These are phyloP conservation scores for Okamejei kenojei DNA, from an alignment of 2,797 vertebrate species.

Conservation along the genomic window DNA sequence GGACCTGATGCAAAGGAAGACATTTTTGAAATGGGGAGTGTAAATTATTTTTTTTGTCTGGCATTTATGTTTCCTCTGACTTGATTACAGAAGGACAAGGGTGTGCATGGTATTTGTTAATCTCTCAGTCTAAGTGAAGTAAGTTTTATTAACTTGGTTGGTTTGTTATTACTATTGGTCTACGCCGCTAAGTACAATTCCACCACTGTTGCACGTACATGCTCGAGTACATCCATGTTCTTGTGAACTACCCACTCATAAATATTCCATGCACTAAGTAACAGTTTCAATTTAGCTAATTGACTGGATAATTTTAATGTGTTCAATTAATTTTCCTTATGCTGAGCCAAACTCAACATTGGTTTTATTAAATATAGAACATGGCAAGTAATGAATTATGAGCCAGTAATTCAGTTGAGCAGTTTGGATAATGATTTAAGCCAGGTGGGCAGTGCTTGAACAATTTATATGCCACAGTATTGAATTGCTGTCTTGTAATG, in stretches of 20 bases:
- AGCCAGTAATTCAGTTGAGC: not conserved
- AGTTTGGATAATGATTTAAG: not conserved
- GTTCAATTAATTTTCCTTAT: constrained; percentile 13
- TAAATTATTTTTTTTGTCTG: not conserved
- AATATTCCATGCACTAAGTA: not conserved
- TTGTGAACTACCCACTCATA: not conserved
- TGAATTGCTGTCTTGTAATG: no score
- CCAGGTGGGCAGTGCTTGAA: no score
- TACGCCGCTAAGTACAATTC: not conserved
- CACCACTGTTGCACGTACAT: not conserved
- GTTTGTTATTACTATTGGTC: not conserved
- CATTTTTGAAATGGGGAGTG: not conserved
- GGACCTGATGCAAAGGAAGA: no score
- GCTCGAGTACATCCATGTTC: not conserved
- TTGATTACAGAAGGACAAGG: not conserved
- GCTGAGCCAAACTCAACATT: not conserved
- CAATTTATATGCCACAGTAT: not conserved
- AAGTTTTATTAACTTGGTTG: not conserved
- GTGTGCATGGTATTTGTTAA: not conserved
- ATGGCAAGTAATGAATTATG: not conserved
- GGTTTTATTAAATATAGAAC: not conserved
- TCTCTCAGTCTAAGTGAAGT: not conserved
- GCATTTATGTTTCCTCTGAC: not conserved
- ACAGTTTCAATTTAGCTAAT: not conserved
- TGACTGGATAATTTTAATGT: not conserved